Evolutionary conservation across 2,888 invertebrate species (phyloP).

Genomic region (Drosophila colorata): DNA sequence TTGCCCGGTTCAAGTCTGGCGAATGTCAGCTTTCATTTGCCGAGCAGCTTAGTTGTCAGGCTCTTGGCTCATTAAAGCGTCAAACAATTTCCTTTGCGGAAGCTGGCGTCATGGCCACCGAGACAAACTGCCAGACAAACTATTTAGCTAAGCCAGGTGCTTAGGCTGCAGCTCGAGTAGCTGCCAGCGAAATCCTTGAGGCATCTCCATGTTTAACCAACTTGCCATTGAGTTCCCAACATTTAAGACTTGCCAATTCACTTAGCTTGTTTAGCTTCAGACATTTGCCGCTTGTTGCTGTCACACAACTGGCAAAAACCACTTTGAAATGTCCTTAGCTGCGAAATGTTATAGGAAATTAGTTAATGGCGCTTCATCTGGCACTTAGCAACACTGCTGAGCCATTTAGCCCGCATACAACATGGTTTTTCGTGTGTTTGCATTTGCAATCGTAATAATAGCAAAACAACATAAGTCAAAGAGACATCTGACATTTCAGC

Average conservation of each 20-base stretch:
- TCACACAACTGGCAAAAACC: slow-evolving; percentile 14
- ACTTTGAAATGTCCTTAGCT: slow-evolving; percentile 13
- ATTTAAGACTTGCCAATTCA: slow-evolving; percentile 37
- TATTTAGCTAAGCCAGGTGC: slow-evolving; percentile 44
- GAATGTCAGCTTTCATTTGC: slow-evolving; percentile 45
- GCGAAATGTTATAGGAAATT: slow-evolving; percentile 7
- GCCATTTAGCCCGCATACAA: slow-evolving; percentile 9
- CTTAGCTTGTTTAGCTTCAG: slow-evolving; percentile 21
- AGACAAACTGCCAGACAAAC: slow-evolving; percentile 35
- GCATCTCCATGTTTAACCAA: slow-evolving; percentile 8
- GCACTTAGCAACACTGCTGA: slow-evolving; percentile 3
- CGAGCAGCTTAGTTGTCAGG: slow-evolving; percentile 10
- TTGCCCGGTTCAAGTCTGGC: slow-evolving; percentile 27
- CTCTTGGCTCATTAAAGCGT: slow-evolving; percentile 67
- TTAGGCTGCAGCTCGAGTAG: slow-evolving; percentile 25
- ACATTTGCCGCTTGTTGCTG: slow-evolving; percentile 24
- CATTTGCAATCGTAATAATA: slow-evolving; percentile 9
- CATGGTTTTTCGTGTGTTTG: background rate
- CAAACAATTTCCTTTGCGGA: slow-evolving; percentile 61
- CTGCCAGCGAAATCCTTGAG: slow-evolving; percentile 24
- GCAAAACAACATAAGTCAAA: slow-evolving; percentile 17
- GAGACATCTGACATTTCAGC: slow-evolving; percentile 42
- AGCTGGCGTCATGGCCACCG: slow-evolving; percentile 29
- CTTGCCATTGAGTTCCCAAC: slow-evolving; percentile 12
- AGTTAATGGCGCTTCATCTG: slow-evolving; percentile 8